Base-by-base conservation (phyloP, 2,888 invertebrate species). In the Dynastes maya region DNA sequence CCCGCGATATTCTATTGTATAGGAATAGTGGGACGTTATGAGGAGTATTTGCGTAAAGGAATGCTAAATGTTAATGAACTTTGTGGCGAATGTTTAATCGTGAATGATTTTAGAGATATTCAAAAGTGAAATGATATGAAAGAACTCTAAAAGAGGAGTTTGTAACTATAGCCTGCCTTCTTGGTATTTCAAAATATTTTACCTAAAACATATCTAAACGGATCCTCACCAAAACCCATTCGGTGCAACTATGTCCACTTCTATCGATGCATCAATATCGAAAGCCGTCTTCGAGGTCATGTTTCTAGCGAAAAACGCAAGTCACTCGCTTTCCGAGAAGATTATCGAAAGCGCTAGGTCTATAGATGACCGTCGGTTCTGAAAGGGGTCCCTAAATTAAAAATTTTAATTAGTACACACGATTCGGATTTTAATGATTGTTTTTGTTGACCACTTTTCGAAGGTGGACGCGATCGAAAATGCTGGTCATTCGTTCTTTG, bases 381-480 rank as follows among this genome's bases (percentile, higher is more conserved):
- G 72, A 72, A 22, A 72, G 55, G 22, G 40, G 58, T 58, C 40
- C 70, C 22, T 58, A 58, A 72, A 72, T 72, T 72, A 72, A 72
- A 72, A 72, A 72, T 72, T 72, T 72, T 72, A 72, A 72, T 72
- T 72, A 72, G 58, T 72, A 61, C 58, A 72, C 40, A 72, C 72
- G 55, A 72, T 40, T 72, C 22, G 40, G 55, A 58, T 72, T 72
- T 72, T 72, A 72, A 58, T 72, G 72, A 72, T 72, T 72, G 72
- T 72, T 72, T 72, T 27, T 72, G 51, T 58, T 72, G 68, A 68
- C 49, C 68, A 29, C 68, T 5, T 29, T 32, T 29, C 27, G 11
- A 63, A 32, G 27, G 13, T 32, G 63, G 9, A 63, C 32, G 63
- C 32, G 63, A 32, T 11, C 63, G 5, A 63, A 63, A 13, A 63